Conservation (phyloP, 2,113 vertebrate genomes). For the Rhizomys pruinosus region DNA sequence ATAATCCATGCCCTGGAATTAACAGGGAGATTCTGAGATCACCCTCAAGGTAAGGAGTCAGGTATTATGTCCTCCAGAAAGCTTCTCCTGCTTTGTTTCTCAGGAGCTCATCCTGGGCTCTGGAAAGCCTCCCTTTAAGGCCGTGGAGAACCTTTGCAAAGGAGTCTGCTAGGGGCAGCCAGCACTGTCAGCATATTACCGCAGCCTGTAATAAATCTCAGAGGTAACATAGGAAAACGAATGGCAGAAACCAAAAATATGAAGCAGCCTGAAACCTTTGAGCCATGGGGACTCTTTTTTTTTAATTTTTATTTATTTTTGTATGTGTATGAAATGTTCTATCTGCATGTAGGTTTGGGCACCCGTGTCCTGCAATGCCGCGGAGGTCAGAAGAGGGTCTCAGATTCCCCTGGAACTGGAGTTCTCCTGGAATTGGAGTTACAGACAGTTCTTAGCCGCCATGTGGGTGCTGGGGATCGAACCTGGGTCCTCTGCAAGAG, state of each 20-base stretch:
- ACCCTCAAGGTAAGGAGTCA: not conserved
- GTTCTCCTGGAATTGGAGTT: too few relatives aligned
- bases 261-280: not conserved
- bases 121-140: slow-evolving; percentile 2
- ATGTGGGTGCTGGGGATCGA: too few relatives aligned
- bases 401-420: too few relatives aligned
- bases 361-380: too few relatives aligned
- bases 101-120: not conserved
- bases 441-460: too few relatives aligned
- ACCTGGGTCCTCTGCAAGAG: too few relatives aligned
- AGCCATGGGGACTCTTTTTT: not conserved
- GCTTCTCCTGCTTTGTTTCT: slow-evolving; percentile 32
- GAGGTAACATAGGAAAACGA: not conserved
- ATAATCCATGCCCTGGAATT: not conserved
- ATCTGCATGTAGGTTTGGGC: too few relatives aligned
- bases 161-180: not conserved
- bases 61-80: not conserved
- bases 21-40: slow-evolving; percentile 32
- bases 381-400: too few relatives aligned
- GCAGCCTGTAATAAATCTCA: slow-evolving; percentile 25
- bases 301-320: too few relatives aligned
- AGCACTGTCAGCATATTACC: too few relatives aligned
- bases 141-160: not conserved
- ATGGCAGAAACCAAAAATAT: slow-evolving; percentile 31
- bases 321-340: too few relatives aligned